Percentiles rank a stretch among this genome's conserved stretches.
Conservation (phyloP, 1,140 invertebrate species). For the Orchesella cincta region DNA sequence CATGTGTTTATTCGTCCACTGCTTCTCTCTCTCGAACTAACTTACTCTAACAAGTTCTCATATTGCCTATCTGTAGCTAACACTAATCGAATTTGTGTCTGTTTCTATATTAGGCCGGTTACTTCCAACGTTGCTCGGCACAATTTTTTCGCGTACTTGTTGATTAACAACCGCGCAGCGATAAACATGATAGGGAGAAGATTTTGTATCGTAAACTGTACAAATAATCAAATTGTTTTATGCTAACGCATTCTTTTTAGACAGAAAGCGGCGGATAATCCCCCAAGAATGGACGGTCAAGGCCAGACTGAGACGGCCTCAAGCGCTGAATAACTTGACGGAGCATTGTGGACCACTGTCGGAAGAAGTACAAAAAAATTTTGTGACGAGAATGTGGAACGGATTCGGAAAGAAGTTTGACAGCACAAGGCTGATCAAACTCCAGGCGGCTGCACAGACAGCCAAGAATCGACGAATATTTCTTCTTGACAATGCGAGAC, state of each 20-base stretch:
- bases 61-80: too few species aligned
- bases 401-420: conserved; percentile 39
- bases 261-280: conserved; percentile 48
- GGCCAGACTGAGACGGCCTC: conserved; percentile 42
- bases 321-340: conserved; percentile 47
- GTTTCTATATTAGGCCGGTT: too few species aligned
- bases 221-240: neutral
- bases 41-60: too few species aligned
- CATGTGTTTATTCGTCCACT: too few species aligned
- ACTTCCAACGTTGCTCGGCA: too few species aligned
- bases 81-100: too few species aligned
- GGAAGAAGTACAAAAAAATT: conserved; percentile 37
- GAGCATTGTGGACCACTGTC: conserved; percentile 46
- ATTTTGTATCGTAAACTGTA: too few species aligned
- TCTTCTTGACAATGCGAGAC: conserved; percentile 36
- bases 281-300: conserved; percentile 43
- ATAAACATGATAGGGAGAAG: too few species aligned
- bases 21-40: too few species aligned
- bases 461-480: conserved; percentile 29
- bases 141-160: too few species aligned
- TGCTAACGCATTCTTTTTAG: neutral
- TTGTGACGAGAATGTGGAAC: conserved; percentile 36
- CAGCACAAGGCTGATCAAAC: conserved; percentile 39
- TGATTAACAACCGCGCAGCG: too few species aligned
- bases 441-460: conserved; percentile 29